Evolutionary conservation across 2,888 invertebrate species (phyloP), one percentile per base, ranked within the genome.

Genomic region (Acleris laterana): DNA sequence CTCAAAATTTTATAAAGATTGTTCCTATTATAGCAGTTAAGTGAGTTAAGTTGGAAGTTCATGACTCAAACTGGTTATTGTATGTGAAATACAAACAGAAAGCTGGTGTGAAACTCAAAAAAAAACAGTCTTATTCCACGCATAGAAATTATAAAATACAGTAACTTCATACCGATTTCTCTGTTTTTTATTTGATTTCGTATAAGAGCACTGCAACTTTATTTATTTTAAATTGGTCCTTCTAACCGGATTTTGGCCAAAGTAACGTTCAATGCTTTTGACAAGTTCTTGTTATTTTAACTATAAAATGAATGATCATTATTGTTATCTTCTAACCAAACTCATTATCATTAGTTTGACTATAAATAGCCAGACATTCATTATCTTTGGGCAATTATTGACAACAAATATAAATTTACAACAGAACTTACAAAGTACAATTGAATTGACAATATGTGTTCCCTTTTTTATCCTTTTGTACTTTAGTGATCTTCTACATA

Each of bases 191-290:
- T 3, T 17, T 46, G 3, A 17, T 46, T 46, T 46, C 1, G n/a
- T 9, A 28, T 28, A 28, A n/a, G n/a, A n/a, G 28, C 28, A 28
- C 9, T 28, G 28, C 7, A 9, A 7, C 9, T 28, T 13, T 1
- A 25, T 2, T 22, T n/a, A 16, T 28, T 52, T 9, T 7, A 25
- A 3, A 32, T 6, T 52, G 66, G 66, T 66, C 61, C 61, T 66
- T 62, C 57, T 57, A 66, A 48, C 61, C 61, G 61, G 61, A 66
- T 66, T 48, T 55, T 7, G 1, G n/a, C 11, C 17, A n/a, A 25
- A 49, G 20, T 9, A 44, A 44, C 20, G 22, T 20, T 20, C 9
- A 7, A 56, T 20, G 13, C 11, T 5, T 16, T 9, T 19, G 22
- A 38, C 42, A 13, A 20, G 22, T 17, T 20, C 9, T 46, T 59